Conservation (phyloP, 2,888 invertebrate genomes). For the Xestoiulus laeticollis region DNA sequence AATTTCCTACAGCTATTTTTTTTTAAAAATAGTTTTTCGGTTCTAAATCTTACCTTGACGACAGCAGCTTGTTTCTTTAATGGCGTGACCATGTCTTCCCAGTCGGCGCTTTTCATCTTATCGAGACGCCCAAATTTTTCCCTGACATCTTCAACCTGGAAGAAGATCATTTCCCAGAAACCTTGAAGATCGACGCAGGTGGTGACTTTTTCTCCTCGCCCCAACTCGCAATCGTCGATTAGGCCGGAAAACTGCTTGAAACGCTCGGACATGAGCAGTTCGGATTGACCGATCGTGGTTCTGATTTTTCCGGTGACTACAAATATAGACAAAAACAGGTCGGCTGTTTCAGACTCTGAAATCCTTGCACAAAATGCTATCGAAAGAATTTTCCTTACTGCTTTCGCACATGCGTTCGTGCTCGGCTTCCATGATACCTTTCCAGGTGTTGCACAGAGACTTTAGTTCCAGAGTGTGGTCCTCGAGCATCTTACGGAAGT, state of each 20-base stretch:
- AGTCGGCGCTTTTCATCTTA: background rate
- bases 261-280: constrained; percentile 65
- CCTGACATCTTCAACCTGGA: constrained; percentile 59
- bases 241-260: constrained; percentile 65
- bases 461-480: background rate
- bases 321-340: constrained; percentile 46
- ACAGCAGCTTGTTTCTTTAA: background rate
- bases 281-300: constrained; percentile 64
- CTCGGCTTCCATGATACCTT: background rate
- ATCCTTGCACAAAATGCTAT: background rate
- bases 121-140: constrained; percentile 36
- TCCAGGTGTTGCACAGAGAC: background rate
- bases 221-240: constrained; percentile 65
- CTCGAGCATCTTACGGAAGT: background rate
- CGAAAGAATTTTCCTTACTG: background rate
- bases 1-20: too few species aligned
- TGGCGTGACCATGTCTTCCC: constrained; percentile 11
- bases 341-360: background rate
- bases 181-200: constrained; percentile 65
- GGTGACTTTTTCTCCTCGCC: constrained; percentile 63
- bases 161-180: constrained; percentile 67
- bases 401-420: background rate
- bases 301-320: constrained; percentile 64
- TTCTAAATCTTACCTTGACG: background rate
- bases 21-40: too few species aligned